These are phyloP conservation scores for Phymastichus coffea DNA, from an alignment of 1,140 invertebrate genomes.

Conservation along the genomic window DNA sequence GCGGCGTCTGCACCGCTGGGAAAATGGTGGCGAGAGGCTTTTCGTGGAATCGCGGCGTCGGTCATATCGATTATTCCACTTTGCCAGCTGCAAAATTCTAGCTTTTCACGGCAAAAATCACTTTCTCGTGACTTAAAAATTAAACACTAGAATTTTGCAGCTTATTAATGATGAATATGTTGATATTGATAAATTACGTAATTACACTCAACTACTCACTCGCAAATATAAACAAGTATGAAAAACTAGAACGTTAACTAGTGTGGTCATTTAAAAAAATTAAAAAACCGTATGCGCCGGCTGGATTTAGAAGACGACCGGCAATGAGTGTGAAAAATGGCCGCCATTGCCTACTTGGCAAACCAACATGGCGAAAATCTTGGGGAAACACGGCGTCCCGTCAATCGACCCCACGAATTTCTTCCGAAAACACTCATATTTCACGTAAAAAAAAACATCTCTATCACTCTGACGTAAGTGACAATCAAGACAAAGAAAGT, in stretches of 20 bases:
- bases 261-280: too few relatives aligned
- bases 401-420: background rate
- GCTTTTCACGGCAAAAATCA: background rate
- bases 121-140: background rate
- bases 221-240: background rate
- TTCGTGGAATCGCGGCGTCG: background rate
- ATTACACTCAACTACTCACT: background rate
- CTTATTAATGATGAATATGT: background rate
- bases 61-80: background rate
- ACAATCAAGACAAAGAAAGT: too few relatives aligned
- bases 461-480: too few relatives aligned
- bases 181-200: background rate
- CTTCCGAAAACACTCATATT: background rate
- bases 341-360: constrained; percentile 46
- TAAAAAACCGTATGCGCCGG: too few relatives aligned
- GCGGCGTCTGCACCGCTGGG: constrained; percentile 2
- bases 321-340: constrained; percentile 44
- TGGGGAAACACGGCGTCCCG: constrained; percentile 34
- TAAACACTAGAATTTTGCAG: background rate
- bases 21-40: constrained; percentile 21
- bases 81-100: background rate
- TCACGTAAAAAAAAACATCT: background rate
- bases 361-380: constrained; percentile 54
- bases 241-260: constrained; percentile 19
- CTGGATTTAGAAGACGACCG: too few relatives aligned